Base-by-base conservation (phyloP, 2,113 vertebrate species). In the Silurus meridionalis region DNA sequence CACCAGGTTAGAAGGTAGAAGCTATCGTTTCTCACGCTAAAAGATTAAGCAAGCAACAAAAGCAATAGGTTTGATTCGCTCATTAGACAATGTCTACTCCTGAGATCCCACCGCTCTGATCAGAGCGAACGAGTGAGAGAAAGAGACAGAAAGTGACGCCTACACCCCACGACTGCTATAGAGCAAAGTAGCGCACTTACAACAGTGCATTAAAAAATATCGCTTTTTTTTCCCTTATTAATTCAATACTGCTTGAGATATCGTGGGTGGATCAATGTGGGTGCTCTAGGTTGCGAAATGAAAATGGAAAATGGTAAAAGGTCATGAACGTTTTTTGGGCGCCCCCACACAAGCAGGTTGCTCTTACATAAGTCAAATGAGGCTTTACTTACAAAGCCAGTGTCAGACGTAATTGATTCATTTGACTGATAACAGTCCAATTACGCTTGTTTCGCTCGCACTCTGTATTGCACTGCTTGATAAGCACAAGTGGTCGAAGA, bases 31-130 rank as follows among this genome's bases (percentile, higher is more conserved):
- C 81, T 80, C 85, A 87, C 88, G 80, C 87, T 85, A 79, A 87
- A 74, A 89, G 79, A 80, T 83, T 85, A 88, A 90, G 87, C 80
- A 84, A 89, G 89, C 86, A 57, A 80, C 83, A 87, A 83, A 86
- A 91, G 55, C 6, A 90, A 86, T 81, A 86, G 74, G 82, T 88
- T 87, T 75, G 69, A 82, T 88, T 87, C 83, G 84, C 82, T 86
- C 89, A 88, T 90, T 90, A 91, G 86, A 87, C 86, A 86, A 87
- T 61, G 48, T 83, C 83, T 80, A 53, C 81, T 80, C 58, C 83
- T 72, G 67, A 85, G 82, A 85, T 58, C 13, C 64, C 48, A 75
- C 80, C 57, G 72, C 57, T 85, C 84, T 28, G 78, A 52, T 87
- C 57, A 71, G 25, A 79, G 80, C 63, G 25, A 14, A 48, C 67